Base-by-base conservation (phyloP, 2,888 invertebrate species). In the Callyntrura guangdongensis region DNA sequence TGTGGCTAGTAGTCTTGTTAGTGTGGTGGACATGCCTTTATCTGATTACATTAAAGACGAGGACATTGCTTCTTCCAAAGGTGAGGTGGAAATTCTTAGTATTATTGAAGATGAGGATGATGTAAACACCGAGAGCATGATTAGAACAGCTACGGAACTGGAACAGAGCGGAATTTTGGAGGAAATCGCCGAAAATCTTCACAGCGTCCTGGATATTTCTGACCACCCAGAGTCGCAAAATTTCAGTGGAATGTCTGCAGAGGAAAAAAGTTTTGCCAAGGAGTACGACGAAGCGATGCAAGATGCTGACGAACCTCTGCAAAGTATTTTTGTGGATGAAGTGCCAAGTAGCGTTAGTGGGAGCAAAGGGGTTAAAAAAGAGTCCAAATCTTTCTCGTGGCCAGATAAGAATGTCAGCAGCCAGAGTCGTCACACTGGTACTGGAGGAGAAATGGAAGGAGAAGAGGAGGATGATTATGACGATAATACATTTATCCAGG, bases 151-250 rank as follows among this genome's bases (percentile, higher is more conserved):
- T 5, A 77, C 89, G 12, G 84, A 89, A 36, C 22, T 88, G 59
- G 88, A 84, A 49, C 72, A 67, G 9, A 89, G 61, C n/a, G 81
- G 86, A 6, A 56, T 90, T 6, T 64, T 92, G 8, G 81, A 84
- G 4, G 90, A 90, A 45, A 92, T 92, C 20, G 17, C 74, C 6
- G 90, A 86, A 17, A 92, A 90, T 82, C 36, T 92, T 1, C 86
- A 92, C 14, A 79, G 84, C n/a, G 77, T 91, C 1, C 17, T 89
- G 77, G 83, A 84, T 17, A 77, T 89, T 20, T 89, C 89, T 0
- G 84, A 84, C n/a, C 45, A 56, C n/a, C 84, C 84, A 5, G 84
- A 77, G 17, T 77, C 77, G 0, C 61, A 77, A 20, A 83, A 84
- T 20, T 67, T 79, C 45, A 27, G n/a, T 2, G 56, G 61, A 5